Evolutionary conservation across 2,113 vertebrate species (phyloP).

Genomic region (Balaenoptera acutorostrata): DNA sequence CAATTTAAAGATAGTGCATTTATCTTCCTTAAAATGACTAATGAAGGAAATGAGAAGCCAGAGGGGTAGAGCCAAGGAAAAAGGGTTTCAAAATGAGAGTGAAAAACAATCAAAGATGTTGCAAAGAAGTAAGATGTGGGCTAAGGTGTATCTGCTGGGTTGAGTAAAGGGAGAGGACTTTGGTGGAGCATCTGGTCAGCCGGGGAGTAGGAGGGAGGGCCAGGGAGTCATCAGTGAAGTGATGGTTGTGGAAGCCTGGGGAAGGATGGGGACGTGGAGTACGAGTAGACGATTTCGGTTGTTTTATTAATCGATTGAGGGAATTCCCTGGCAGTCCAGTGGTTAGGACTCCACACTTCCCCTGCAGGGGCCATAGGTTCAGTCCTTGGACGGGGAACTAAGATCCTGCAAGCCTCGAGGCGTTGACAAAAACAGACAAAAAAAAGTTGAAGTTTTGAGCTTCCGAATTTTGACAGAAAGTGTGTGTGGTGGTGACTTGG

Average conservation of each 20-base stretch:
- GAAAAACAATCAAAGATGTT: neutral
- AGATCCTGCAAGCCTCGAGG: too few species aligned
- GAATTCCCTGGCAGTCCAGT: too few species aligned
- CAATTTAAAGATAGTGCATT: neutral
- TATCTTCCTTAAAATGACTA: neutral
- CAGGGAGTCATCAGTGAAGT: too few species aligned
- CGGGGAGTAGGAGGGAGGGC: accelerated
- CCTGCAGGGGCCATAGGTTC: too few species aligned
- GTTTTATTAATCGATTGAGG: neutral
- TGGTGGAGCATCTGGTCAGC: neutral
- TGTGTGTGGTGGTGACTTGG: neutral
- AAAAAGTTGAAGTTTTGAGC: neutral
- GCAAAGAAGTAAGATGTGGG: too few species aligned
- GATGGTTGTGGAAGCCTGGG: neutral
- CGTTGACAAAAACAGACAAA: too few species aligned
- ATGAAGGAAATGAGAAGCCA: neutral
- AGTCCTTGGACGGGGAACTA: too few species aligned
- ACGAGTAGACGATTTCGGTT: neutral
- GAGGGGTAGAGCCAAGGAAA: neutral
- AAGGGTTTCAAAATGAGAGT: neutral
- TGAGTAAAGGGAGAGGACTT: neutral
- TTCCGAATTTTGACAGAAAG: neutral
- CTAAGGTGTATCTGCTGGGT: neutral
- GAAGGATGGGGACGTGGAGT: neutral
- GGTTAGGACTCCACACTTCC: too few species aligned